Base-by-base conservation (phyloP, 2,113 vertebrate species). In the Meleagris gallopavo region DNA sequence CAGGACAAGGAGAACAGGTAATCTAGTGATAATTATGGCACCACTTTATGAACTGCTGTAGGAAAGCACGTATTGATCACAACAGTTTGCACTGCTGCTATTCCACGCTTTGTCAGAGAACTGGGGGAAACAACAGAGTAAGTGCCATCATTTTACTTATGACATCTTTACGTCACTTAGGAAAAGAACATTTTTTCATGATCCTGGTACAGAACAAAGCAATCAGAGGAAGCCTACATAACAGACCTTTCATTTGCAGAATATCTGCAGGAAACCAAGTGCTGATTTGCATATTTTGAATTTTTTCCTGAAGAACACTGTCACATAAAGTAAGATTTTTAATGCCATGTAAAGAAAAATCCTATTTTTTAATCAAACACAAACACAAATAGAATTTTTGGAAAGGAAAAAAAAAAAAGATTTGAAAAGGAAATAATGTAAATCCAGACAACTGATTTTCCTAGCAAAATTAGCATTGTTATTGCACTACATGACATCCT, bases 61-160 rank as follows among this genome's bases (percentile, higher is more conserved):
- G 55, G 22, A 74, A 70, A 58, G 40, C 48, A 87, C 24, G 34
- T 13, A 30, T 4, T 27, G 36, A 61, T 43, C 65, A 62, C 60
- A 20, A 74, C 0, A 57, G 45, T 20, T 66, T 77, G 48, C 41
- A 41, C 27, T 34, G 38, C 41, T 50, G 20, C 50, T 38, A 8
- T 54, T 41, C 22, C 36, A 45, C 1, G 13, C 21, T 18, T 11
- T 2, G 27, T 36, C 77, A 74, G 60, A 57, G 55, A 81, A 58
- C 2, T 25, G 21, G 9, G 22, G n/a, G 11, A 15, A 58, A 11
- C n/a, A 70, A 27, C 2, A 0, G 1, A 66, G 58, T 18, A 43
- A 73, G 46, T 15, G 38, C 36, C 4, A 10, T 18, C 12, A 43
- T 90, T 93, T 75, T 58, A 48, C 20, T 54, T 36, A 41, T 6